Conservation (phyloP, 2,888 invertebrate genomes). For the Sminthurinus aureus region DNA sequence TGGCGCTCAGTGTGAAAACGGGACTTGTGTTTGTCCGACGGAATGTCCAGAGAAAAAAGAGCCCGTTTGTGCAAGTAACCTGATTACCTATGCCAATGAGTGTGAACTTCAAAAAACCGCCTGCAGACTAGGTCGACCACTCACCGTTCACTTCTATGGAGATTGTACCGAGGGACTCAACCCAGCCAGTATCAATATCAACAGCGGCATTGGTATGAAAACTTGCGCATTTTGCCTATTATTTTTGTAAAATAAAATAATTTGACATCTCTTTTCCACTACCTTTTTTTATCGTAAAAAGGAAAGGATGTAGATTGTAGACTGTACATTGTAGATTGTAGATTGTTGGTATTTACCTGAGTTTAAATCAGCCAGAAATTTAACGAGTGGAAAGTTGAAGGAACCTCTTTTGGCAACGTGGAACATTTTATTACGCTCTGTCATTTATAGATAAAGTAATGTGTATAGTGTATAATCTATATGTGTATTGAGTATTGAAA, state of each 20-base stretch:
- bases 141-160: slow-evolving; percentile 79
- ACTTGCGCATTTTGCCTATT: too few relatives aligned
- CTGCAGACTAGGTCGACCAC: slow-evolving; percentile 74
- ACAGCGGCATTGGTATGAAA: background rate
- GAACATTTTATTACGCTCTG: too few relatives aligned
- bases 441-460: too few relatives aligned
- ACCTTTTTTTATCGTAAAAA: background rate
- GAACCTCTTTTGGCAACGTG: too few relatives aligned
- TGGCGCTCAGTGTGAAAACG: slow-evolving; percentile 83
- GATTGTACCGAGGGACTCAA: slow-evolving; percentile 71
- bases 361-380: too few relatives aligned
- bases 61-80: slow-evolving; percentile 83
- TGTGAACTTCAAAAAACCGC: slow-evolving; percentile 83
- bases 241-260: too few relatives aligned
- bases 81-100: slow-evolving; percentile 81
- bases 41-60: slow-evolving; percentile 72
- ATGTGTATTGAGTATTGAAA: too few relatives aligned
- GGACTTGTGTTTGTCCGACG: slow-evolving; percentile 84
- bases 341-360: too few relatives aligned
- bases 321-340: too few relatives aligned
- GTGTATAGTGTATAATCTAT: too few relatives aligned
- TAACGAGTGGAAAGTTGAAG: too few relatives aligned
- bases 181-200: slow-evolving; percentile 62
- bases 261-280: background rate
- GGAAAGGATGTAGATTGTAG: background rate